Evolutionary conservation across 2,797 vertebrate species (phyloP).

Genomic region (Epinephelus coioides): DNA sequence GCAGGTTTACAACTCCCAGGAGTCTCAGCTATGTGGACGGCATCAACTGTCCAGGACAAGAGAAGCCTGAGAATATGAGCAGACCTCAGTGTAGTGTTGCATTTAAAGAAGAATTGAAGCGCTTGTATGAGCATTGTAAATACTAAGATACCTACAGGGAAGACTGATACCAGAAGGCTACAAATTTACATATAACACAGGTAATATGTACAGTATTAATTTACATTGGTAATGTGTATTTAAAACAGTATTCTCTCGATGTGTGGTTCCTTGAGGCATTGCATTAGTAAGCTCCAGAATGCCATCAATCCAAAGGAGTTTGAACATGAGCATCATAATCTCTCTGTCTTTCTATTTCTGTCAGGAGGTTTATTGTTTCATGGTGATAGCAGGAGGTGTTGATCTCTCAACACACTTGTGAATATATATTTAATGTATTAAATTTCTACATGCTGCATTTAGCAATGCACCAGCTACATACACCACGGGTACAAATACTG

Average conservation of each 20-base stretch:
- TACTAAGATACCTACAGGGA: neutral
- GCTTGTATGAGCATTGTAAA: neutral
- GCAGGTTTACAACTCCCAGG: neutral
- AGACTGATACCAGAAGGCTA: neutral
- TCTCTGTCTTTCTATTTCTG: conserved; percentile 14
- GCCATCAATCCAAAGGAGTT: neutral
- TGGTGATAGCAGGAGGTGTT: conserved; percentile 8
- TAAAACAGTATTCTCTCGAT: neutral
- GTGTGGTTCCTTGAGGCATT: conserved; percentile 12
- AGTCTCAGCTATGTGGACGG: neutral
- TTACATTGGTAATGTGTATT: neutral
- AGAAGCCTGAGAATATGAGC: neutral
- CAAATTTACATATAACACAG: neutral
- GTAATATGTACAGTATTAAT: neutral
- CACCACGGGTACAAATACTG: neutral
- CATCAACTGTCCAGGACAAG: neutral
- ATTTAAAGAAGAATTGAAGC: neutral
- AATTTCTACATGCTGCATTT: neutral
- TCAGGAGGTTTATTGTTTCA: conserved; percentile 16
- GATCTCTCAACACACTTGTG: neutral
- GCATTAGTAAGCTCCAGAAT: conserved; percentile 5
- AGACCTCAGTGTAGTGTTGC: neutral
- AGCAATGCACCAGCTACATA: neutral
- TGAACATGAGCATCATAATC: conserved; percentile 1
- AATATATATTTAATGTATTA: neutral